Conservation (phyloP, 2,113 vertebrate genomes). For the Mola mola region DNA sequence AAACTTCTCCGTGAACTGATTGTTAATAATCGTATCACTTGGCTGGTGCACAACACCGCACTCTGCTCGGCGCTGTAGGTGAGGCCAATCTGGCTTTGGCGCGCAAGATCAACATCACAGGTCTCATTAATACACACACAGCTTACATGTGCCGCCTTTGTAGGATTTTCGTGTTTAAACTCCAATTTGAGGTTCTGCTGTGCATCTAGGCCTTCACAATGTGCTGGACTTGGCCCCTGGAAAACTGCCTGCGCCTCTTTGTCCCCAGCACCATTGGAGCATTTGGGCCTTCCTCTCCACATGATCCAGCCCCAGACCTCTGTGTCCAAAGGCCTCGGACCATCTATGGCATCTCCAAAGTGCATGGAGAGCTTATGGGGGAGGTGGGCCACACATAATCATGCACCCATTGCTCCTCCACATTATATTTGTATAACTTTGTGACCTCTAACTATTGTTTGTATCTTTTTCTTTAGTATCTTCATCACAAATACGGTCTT, state of each 20-base stretch:
- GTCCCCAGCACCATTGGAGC: conserved; percentile 84
- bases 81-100: conserved; percentile 81
- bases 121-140: conserved; percentile 40
- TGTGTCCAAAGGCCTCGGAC: conserved; percentile 83
- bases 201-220: conserved; percentile 79
- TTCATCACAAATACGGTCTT: conserved; percentile 83
- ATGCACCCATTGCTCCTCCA: neutral
- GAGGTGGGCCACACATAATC: conserved; percentile 66
- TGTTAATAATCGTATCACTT: conserved; percentile 80
- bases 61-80: conserved; percentile 80
- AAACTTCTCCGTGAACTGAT: conserved; percentile 80
- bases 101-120: conserved; percentile 84
- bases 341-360: conserved; percentile 85
- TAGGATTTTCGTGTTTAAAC: neutral
- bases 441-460: neutral
- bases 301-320: conserved; percentile 82
- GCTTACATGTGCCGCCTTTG: neutral
- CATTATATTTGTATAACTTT: neutral
- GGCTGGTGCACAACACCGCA: conserved; percentile 84
- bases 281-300: conserved; percentile 82
- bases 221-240: conserved; percentile 82
- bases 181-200: conserved; percentile 13
- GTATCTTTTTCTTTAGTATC: conserved; percentile 70
- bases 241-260: conserved; percentile 83
- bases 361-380: conserved; percentile 83